These are phyloP conservation scores for Peromyscus maniculatus DNA, from an alignment of 2,113 vertebrate genomes.

Conservation along the genomic window DNA sequence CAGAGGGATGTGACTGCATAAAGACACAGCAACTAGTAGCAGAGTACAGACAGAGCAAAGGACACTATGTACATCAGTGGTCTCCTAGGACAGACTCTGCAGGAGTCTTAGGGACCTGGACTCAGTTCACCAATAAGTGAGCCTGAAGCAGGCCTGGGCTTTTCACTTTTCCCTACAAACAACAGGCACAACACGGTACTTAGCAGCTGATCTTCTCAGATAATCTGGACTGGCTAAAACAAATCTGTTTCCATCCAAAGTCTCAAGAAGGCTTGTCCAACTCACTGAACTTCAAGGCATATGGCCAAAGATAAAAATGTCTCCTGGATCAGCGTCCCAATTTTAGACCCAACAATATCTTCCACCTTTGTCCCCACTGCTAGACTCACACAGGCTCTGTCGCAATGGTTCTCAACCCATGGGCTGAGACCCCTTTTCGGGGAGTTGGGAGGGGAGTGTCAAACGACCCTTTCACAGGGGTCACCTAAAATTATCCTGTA, in stretches of 20 bases:
- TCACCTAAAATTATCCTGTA: neutral
- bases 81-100: neutral
- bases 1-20: neutral
- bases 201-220: conserved; percentile 47
- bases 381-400: neutral
- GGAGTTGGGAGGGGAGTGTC: neutral
- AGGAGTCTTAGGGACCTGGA: neutral
- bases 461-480: neutral
- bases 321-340: conserved; percentile 44
- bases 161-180: conserved; percentile 35
- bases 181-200: neutral
- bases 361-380: neutral
- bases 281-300: conserved; percentile 14
- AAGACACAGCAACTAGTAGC: conserved; percentile 1
- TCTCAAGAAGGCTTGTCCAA: conserved; percentile 51
- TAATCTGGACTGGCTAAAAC: conserved; percentile 43
- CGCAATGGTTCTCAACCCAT: neutral
- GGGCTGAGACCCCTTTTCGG: neutral
- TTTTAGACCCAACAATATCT: conserved; percentile 38
- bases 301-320: conserved; percentile 56
- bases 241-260: conserved; percentile 57
- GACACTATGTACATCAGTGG: neutral
- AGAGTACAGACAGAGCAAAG: neutral
- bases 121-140: neutral
- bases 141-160: conserved; percentile 16